Conservation (phyloP, 2,888 invertebrate species). For the Nymphalis polychloros region DNA sequence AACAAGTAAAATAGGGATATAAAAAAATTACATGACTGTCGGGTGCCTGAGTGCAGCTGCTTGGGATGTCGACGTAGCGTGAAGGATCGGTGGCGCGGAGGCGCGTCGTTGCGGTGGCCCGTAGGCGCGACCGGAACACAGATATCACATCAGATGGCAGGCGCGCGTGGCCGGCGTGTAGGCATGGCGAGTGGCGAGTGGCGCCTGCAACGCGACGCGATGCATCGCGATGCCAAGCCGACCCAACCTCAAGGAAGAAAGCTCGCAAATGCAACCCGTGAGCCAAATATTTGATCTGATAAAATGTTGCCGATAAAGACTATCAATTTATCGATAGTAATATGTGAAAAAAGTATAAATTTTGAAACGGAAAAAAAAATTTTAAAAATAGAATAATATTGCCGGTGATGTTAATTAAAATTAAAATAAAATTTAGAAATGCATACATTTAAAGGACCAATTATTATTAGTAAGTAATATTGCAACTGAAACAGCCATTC, state of each 20-base stretch:
- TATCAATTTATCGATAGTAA: conserved; percentile 45
- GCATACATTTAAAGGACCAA: neutral
- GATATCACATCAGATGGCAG: conserved; percentile 17
- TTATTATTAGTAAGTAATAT: neutral
- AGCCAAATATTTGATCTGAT: conserved; percentile 50
- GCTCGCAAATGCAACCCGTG: conserved; percentile 44
- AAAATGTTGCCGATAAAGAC: conserved; percentile 48
- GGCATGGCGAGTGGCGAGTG: conserved; percentile 42
- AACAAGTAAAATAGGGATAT: neutral
- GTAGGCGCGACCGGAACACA: conserved; percentile 9
- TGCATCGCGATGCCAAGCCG: conserved; percentile 47
- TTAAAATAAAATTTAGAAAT: neutral
- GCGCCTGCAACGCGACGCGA: conserved; percentile 46
- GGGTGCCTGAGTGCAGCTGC: neutral
- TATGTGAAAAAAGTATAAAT: conserved; percentile 6
- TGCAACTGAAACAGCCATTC: neutral
- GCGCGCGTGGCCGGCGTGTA: conserved; percentile 38
- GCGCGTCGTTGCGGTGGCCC: conserved; percentile 5
- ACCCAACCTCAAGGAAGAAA: conserved; percentile 44
- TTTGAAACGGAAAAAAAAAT: conserved; percentile 7
- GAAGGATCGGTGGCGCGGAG: neutral
- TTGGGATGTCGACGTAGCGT: neutral
- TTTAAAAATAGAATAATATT: neutral
- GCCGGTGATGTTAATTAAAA: neutral
- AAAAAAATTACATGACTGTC: conserved; percentile 30